phyloP scores from a whole-genome alignment of 2,113 vertebrate genomes.

The Coptodon rendalli region DNA sequence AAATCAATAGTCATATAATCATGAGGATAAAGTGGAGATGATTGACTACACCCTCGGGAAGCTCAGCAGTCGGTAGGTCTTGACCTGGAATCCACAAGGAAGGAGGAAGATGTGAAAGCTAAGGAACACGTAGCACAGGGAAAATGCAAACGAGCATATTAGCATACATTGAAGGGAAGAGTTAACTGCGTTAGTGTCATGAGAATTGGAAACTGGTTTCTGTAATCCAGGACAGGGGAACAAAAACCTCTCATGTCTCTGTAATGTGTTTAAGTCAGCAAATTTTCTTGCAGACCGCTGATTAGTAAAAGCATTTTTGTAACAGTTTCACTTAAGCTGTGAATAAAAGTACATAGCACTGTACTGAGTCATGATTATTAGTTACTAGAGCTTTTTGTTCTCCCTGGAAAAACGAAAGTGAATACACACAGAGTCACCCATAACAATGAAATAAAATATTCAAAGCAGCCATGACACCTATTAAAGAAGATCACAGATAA shows the following conservation, averaged over 20 bases:
- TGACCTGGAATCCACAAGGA: background rate
- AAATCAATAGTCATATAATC: background rate
- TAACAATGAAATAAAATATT: background rate
- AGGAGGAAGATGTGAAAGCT: background rate
- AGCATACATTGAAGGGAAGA: background rate
- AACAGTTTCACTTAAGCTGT: background rate
- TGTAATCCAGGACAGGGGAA: background rate
- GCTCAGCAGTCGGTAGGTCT: background rate
- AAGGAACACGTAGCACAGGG: background rate
- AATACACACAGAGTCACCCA: background rate
- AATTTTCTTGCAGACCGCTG: background rate
- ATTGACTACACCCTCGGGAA: background rate
- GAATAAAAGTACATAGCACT: background rate
- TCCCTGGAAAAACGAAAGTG: background rate
- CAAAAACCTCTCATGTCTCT: background rate
- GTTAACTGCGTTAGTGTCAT: background rate
- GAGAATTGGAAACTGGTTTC: background rate
- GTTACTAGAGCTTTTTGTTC: background rate
- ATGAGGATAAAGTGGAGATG: background rate
- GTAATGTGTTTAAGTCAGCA: background rate
- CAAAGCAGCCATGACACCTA: background rate
- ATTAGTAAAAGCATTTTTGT: background rate
- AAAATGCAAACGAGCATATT: background rate
- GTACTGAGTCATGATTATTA: background rate
- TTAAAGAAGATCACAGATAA: background rate